phyloP scores from a whole-genome alignment of 1,140 invertebrate genomes.

The Halictus rubicundus region DNA sequence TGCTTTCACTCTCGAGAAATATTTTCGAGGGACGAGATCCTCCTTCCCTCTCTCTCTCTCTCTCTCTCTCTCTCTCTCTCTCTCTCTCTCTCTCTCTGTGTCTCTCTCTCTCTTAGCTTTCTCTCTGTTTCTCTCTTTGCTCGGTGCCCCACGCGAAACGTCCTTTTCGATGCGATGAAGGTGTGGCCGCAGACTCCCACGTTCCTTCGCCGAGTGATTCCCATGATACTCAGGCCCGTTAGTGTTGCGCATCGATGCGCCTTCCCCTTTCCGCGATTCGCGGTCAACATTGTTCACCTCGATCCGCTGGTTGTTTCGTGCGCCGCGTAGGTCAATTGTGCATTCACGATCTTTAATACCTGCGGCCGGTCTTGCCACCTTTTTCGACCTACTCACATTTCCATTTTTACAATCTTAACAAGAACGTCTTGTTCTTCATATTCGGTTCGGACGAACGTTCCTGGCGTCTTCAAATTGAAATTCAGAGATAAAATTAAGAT shows the following conservation, averaged over 20 bases:
- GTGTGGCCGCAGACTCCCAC: slow-evolving; percentile 62
- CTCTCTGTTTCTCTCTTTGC: slow-evolving; percentile 22
- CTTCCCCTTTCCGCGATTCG: neutral
- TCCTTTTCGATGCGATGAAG: slow-evolving; percentile 51
- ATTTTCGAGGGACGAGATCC: slow-evolving; percentile 58
- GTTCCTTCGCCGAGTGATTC: slow-evolving; percentile 53
- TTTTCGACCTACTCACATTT: too few relatives aligned
- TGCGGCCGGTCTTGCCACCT: too few relatives aligned
- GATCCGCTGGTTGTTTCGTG: neutral
- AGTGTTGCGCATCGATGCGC: slow-evolving; percentile 22
- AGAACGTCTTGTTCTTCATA: too few relatives aligned
- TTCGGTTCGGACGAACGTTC: too few relatives aligned
- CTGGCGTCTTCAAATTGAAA: too few relatives aligned
- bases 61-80: slow-evolving; percentile 25
- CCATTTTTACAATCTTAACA: too few relatives aligned
- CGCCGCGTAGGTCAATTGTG: neutral
- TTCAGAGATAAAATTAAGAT: too few relatives aligned
- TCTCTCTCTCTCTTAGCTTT: neutral
- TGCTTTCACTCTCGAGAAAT: slow-evolving; percentile 68
- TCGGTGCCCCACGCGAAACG: slow-evolving; percentile 2
- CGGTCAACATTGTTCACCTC: neutral
- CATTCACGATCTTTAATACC: neutral
- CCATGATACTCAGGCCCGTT: slow-evolving; percentile 41
- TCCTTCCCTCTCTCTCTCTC: neutral
- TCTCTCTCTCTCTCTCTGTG: neutral